phyloP scores from a whole-genome alignment of 2,113 vertebrate genomes.

The Malurus melanocephalus region DNA sequence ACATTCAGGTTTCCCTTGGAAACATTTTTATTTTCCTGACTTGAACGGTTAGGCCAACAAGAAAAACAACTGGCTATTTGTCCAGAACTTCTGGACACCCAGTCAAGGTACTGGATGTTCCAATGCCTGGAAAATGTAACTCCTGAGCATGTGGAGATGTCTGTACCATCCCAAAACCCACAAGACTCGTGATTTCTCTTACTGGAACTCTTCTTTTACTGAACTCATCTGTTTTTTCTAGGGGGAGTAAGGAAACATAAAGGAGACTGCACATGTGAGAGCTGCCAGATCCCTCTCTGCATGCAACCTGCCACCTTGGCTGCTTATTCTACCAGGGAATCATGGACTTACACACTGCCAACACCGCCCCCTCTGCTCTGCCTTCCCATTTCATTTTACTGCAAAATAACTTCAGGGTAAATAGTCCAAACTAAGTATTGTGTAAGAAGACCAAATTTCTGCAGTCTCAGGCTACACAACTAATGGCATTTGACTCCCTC shows the following conservation, averaged over 20 bases:
- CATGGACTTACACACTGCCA: neutral
- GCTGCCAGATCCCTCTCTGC: rapidly evolving
- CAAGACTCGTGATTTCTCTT: neutral
- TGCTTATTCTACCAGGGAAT: neutral
- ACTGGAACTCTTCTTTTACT: neutral
- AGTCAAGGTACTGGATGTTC: neutral
- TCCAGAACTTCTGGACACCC: neutral
- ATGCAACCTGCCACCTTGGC: neutral
- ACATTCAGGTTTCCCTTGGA: neutral
- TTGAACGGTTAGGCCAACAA: neutral
- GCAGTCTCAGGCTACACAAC: neutral
- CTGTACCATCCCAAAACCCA: neutral
- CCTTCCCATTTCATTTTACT: neutral
- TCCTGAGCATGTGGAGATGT: neutral
- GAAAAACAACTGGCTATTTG: conserved; percentile 11
- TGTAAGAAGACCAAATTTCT: neutral
- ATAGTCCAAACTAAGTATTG: neutral
- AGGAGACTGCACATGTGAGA: rapidly evolving
- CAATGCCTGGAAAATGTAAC: neutral
- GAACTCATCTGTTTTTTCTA: neutral
- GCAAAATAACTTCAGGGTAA: neutral
- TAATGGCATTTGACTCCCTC: neutral
- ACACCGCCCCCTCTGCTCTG: neutral
- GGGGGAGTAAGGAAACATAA: neutral
- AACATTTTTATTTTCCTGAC: neutral